Evolutionary conservation across 2,797 vertebrate species (phyloP).

Genomic region (Ctenopoma multispine): DNA sequence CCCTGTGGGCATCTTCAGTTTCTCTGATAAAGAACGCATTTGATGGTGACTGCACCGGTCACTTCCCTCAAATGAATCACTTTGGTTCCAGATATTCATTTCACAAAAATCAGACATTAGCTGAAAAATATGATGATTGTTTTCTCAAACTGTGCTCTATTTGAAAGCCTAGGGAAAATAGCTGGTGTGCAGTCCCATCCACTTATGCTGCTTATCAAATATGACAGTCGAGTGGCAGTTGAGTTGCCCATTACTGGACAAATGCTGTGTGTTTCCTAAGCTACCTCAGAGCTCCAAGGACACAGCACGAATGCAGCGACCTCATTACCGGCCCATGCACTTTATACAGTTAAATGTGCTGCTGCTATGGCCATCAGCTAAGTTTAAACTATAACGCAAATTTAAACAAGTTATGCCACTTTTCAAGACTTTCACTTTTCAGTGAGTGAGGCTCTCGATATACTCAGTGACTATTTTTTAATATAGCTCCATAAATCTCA

Average conservation of each 20-base stretch:
- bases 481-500: constrained; percentile 1
- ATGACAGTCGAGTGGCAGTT: constrained; percentile 51
- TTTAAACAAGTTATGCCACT: constrained; percentile 12
- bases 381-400: background rate
- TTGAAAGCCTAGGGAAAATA: constrained; percentile 13
- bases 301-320: constrained; percentile 17
- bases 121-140: background rate
- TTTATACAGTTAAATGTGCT: background rate
- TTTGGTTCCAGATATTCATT: constrained; percentile 16
- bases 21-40: constrained; percentile 65
- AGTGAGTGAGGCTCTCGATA: background rate
- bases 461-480: background rate
- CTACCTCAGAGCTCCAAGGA: constrained; percentile 43
- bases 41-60: constrained; percentile 18
- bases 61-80: constrained; percentile 1
- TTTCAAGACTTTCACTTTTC: background rate
- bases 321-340: constrained; percentile 40
- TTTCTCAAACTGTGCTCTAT: constrained; percentile 15
- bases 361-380: background rate
- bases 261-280: constrained; percentile 17
- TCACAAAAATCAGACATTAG: background rate
- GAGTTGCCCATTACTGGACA: constrained; percentile 57
- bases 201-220: constrained; percentile 48
- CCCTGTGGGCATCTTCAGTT: constrained; percentile 69
- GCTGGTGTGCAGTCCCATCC: constrained; percentile 7